A percentile compares a stretch with the other conserved stretches of the same genome.
Conservation (phyloP, 2,113 vertebrate species). For the Oreocharis arfaki region DNA sequence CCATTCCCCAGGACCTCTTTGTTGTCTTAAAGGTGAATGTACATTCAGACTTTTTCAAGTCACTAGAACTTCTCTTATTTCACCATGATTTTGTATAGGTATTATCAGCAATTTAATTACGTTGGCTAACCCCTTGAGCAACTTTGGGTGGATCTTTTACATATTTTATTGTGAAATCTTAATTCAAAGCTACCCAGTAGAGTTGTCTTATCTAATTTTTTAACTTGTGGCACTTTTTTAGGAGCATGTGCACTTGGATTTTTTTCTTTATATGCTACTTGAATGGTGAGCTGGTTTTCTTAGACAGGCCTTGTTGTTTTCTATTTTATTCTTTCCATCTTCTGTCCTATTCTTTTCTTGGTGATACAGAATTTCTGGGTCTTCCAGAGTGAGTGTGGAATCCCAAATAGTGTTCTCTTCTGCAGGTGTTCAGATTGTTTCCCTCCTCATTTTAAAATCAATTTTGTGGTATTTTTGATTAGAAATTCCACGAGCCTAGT, state of each 20-base stretch:
- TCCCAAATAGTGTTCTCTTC: background rate
- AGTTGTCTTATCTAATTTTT: background rate
- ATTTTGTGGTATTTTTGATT: background rate
- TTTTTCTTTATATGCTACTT: background rate
- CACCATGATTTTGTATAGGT: background rate
- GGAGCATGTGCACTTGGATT: accelerated
- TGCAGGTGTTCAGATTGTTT: background rate
- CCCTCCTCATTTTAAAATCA: background rate
- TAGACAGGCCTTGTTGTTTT: background rate
- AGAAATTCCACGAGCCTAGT: background rate
- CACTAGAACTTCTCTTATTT: background rate
- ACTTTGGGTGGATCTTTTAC: background rate
- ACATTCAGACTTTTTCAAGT: background rate
- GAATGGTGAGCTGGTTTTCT: background rate
- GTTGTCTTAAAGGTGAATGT: background rate
- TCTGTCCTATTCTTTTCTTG: background rate
- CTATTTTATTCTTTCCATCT: background rate
- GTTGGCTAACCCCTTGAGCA: background rate
- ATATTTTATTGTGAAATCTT: background rate
- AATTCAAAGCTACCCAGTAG: background rate
- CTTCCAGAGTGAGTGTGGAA: background rate
- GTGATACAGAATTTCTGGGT: background rate
- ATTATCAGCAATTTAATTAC: background rate
- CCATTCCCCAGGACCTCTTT: background rate
- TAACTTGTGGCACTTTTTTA: background rate